Percentiles rank a stretch among this genome's conserved stretches.
phyloP scores from a whole-genome alignment of 2,113 vertebrate species.

The Psilopsiagon aurifrons region DNA sequence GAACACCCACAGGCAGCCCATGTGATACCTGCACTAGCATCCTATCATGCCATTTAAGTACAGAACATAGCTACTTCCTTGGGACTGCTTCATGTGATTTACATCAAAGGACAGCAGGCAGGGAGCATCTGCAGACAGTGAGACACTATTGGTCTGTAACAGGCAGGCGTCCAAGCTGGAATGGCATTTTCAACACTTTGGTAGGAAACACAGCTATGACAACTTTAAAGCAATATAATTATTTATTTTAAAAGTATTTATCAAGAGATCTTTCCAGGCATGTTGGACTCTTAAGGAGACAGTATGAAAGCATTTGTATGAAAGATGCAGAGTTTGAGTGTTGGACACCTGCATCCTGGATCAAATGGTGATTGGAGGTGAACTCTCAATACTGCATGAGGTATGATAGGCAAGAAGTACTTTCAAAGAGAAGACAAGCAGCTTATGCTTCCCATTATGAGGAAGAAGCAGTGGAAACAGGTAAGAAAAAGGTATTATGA shows the following conservation, averaged over 20 bases:
- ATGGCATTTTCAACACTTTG: neutral
- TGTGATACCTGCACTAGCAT: neutral
- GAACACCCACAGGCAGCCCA: neutral
- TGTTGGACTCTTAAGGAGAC: neutral
- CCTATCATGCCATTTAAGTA: neutral
- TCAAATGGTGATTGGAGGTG: neutral
- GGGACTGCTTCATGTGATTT: neutral
- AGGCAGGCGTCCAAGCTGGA: neutral
- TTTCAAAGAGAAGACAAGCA: neutral
- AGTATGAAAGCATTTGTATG: neutral
- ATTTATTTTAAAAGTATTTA: neutral
- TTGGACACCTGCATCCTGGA: neutral
- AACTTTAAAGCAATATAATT: neutral
- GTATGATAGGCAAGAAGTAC: neutral
- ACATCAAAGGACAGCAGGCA: neutral
- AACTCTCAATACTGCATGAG: neutral
- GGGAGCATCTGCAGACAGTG: neutral
- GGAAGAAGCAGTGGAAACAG: neutral
- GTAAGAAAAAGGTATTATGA: neutral
- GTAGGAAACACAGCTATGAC: neutral
- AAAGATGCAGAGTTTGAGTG: neutral
- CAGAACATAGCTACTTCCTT: neutral
- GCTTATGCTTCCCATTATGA: neutral
- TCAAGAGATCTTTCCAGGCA: neutral
- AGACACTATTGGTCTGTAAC: neutral